phyloP scores from a whole-genome alignment of 2,888 invertebrate species.

The Drosophila kambysellisi region DNA sequence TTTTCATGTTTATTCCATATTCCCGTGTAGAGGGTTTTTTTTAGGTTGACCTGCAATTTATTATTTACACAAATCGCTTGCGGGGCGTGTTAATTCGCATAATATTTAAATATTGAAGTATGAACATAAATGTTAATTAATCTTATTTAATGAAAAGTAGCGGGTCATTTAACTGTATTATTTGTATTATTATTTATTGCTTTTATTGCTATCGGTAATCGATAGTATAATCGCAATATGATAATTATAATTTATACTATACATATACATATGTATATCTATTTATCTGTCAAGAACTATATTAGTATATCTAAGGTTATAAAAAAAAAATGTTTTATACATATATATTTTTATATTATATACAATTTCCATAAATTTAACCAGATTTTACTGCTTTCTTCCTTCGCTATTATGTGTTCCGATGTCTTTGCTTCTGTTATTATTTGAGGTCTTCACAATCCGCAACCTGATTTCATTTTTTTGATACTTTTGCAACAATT shows the following conservation, averaged over 20 bases:
- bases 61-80: neutral
- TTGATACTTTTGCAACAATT: no score
- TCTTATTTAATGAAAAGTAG: neutral
- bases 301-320: neutral
- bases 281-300: neutral
- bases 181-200: neutral
- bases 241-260: neutral
- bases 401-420: neutral
- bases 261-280: neutral
- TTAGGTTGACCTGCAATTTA: neutral
- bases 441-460: neutral
- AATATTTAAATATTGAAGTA: neutral
- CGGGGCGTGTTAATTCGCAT: neutral
- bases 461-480: no score
- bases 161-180: neutral
- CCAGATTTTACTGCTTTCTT: neutral
- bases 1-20: neutral
- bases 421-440: neutral
- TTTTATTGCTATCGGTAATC: neutral
- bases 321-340: no score
- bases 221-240: neutral
- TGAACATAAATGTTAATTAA: neutral
- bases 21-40: neutral
- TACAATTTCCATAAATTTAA: neutral
- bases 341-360: neutral